Percentiles rank a stretch among this genome's conserved stretches.
phyloP scores from a whole-genome alignment of 2,888 invertebrate genomes.

The Lithosia quadra region DNA sequence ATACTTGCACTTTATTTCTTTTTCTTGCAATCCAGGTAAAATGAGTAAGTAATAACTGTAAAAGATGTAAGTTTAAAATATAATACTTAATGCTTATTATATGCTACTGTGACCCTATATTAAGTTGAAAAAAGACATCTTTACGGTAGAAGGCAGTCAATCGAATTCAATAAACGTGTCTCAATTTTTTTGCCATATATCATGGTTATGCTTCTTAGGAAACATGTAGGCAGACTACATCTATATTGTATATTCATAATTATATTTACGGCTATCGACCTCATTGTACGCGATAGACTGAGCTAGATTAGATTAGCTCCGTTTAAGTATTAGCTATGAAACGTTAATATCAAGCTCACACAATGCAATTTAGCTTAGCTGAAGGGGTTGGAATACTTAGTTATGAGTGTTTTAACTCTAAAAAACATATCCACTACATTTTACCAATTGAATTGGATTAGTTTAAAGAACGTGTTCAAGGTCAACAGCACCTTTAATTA shows the following conservation, averaged over 20 bases:
- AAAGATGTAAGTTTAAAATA: too few species aligned
- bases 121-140: not conserved
- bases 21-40: too few species aligned
- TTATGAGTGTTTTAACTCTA: too few species aligned
- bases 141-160: not conserved
- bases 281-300: conserved; percentile 7
- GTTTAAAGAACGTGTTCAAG: too few species aligned
- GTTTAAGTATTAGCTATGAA: not conserved
- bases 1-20: not conserved
- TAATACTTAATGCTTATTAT: too few species aligned
- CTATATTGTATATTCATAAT: conserved; percentile 5
- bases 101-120: not conserved
- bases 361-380: too few species aligned
- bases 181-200: not conserved
- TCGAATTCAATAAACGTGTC: not conserved
- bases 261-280: not conserved
- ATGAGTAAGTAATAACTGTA: too few species aligned
- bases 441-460: too few species aligned
- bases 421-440: too few species aligned
- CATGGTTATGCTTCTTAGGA: conserved; percentile 2
- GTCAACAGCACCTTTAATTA: too few species aligned
- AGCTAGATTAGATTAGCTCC: not conserved
- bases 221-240: not conserved
- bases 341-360: too few species aligned
- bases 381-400: too few species aligned